These are phyloP conservation scores for Acanthiza pusilla DNA, from an alignment of 2,797 vertebrate genomes.

Conservation along the genomic window DNA sequence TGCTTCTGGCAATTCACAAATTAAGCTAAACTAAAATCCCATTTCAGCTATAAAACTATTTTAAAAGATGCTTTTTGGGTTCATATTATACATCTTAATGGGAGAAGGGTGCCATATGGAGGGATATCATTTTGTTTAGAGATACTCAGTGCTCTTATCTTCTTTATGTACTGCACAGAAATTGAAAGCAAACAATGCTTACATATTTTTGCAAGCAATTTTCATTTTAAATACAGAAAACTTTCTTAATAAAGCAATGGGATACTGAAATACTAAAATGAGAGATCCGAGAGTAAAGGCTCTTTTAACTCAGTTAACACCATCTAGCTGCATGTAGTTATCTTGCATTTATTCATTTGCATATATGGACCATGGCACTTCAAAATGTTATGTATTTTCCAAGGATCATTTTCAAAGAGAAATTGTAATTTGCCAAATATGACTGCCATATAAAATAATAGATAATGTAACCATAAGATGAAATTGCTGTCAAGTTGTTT, in stretches of 20 bases:
- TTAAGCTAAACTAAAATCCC: constrained; percentile 49
- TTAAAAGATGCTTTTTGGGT: constrained; percentile 34
- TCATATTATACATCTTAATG: constrained; percentile 34
- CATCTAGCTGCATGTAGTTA: neutral
- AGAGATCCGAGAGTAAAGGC: neutral
- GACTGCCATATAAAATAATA: constrained; percentile 35
- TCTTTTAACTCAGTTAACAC: neutral
- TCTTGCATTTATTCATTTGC: neutral
- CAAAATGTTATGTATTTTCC: constrained; percentile 9
- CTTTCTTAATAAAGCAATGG: neutral
- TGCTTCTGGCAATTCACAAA: constrained; percentile 54
- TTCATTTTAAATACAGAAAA: constrained; percentile 43
- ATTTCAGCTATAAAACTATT: constrained; percentile 35
- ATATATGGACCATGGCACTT: neutral
- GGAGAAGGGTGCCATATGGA: constrained; percentile 32
- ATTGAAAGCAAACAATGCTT: constrained; percentile 17
- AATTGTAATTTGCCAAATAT: constrained; percentile 32
- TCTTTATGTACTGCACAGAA: neutral
- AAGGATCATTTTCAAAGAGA: constrained; percentile 35
- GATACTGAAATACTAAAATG: neutral
- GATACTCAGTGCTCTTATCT: neutral
- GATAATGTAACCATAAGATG: constrained; percentile 3
- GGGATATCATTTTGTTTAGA: constrained; percentile 25
- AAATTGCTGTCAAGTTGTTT: constrained; percentile 57
- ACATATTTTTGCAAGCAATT: constrained; percentile 13